Percentiles rank a stretch among this genome's conserved stretches.
Conservation (phyloP, 2,113 vertebrate genomes). For the Piprites chloris region DNA sequence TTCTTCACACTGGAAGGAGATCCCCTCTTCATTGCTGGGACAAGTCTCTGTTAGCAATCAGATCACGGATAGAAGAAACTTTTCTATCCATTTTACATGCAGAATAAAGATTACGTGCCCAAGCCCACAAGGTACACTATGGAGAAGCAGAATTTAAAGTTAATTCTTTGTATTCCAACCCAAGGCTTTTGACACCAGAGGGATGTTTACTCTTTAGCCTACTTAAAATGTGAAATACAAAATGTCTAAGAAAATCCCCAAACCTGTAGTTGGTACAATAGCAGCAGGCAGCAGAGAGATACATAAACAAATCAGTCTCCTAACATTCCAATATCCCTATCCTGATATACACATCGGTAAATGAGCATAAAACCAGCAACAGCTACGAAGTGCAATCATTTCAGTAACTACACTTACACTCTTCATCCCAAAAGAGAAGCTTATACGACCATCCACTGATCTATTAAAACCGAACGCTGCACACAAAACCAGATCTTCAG, state of each 20-base stretch:
- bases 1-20: not conserved
- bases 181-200: not conserved
- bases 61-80: not conserved
- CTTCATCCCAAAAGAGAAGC: not conserved
- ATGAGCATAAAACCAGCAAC: not conserved
- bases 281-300: not conserved
- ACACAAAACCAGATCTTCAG: not conserved
- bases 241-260: not conserved
- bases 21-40: not conserved
- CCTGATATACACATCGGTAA: not conserved
- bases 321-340: not conserved
- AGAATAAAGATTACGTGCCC: not conserved
- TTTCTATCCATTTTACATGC: not conserved
- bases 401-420: not conserved
- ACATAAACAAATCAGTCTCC: not conserved
- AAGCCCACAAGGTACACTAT: not conserved
- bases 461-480: not conserved
- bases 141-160: not conserved
- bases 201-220: not conserved
- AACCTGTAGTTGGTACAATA: not conserved
- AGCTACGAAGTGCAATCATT: not conserved
- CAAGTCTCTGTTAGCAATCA: not conserved
- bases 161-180: not conserved
- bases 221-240: not conserved
- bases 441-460: not conserved